Percentiles rank a stretch among this genome's conserved stretches.
phyloP scores from a whole-genome alignment of 2,888 invertebrate genomes.

The Euplagia quadripunctaria region DNA sequence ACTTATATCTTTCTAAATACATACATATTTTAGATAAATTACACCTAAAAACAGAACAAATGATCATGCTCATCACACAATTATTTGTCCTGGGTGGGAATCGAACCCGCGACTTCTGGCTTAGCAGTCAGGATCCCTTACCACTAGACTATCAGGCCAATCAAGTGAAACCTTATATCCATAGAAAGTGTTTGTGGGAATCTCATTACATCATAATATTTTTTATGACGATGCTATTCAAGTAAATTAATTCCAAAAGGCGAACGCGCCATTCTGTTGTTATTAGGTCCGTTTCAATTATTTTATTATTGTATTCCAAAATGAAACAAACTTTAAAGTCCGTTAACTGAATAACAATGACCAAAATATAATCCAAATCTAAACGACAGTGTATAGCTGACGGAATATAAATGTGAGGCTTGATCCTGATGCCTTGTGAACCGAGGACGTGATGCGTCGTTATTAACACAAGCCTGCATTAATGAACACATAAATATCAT shows the following conservation, averaged over 20 bases:
- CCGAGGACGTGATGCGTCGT: conserved; percentile 84
- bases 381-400: conserved; percentile 79
- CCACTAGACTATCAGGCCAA: no score
- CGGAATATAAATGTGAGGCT: conserved; percentile 82
- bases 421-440: conserved; percentile 83
- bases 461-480: conserved; percentile 83
- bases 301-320: conserved; percentile 77
- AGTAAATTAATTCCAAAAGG: conserved; percentile 6
- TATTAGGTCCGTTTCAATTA: conserved; percentile 64
- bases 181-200: not conserved
- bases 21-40: no score
- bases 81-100: no score
- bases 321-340: conserved; percentile 75
- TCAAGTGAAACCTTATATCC: not conserved
- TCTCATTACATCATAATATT: conserved; percentile 15
- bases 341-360: conserved; percentile 82
- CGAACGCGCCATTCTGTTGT: conserved; percentile 38
- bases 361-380: conserved; percentile 85
- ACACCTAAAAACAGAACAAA: no score
- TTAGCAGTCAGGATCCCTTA: no score
- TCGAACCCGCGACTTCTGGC: no score
- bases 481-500: conserved; percentile 81
- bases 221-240: conserved; percentile 7
- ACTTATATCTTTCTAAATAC: no score
- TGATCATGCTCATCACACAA: no score